phyloP scores from a whole-genome alignment of 2,888 invertebrate genomes.

The Idaea straminata region DNA sequence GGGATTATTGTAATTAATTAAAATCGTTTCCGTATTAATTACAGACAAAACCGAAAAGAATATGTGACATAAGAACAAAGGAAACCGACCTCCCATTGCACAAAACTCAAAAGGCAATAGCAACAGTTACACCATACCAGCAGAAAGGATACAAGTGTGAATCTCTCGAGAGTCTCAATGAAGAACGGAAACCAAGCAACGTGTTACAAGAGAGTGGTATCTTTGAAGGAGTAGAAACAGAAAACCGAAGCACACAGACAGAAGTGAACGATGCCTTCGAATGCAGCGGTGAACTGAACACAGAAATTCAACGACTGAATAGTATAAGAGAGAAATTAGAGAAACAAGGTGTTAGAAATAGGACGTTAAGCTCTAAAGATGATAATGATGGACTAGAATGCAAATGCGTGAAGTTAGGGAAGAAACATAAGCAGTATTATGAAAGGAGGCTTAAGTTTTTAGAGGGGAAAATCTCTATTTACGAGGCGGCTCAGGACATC shows the following conservation, averaged over 20 bases:
- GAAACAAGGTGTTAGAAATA: conserved; percentile 78
- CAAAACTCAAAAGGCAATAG: conserved; percentile 80
- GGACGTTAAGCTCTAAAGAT: conserved; percentile 64
- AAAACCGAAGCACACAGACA: conserved; percentile 76
- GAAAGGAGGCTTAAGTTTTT: conserved; percentile 83
- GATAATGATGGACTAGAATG: conserved; percentile 71
- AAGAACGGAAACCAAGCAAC: conserved; percentile 75
- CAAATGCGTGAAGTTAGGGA: conserved; percentile 75
- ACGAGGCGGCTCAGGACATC: conserved; percentile 83
- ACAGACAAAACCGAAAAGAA: conserved; percentile 69
- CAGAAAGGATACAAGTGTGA: conserved; percentile 72
- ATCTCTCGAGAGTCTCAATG: conserved; percentile 68
- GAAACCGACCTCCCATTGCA: conserved; percentile 65
- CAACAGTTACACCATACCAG: conserved; percentile 83
- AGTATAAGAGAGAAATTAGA: conserved; percentile 82
- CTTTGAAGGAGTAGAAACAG: conserved; percentile 82
- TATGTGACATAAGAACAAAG: conserved; percentile 67
- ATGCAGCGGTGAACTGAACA: conserved; percentile 77
- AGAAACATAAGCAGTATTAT: conserved; percentile 83
- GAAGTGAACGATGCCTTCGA: conserved; percentile 78
- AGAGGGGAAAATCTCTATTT: conserved; percentile 83
- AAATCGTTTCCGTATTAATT: conserved; percentile 27
- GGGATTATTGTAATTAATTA: not conserved
- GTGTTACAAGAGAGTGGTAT: conserved; percentile 87
- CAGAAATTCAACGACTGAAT: conserved; percentile 83